A percentile compares a stretch with the other conserved stretches of the same genome.
These are phyloP conservation scores for Polyommatus iphigenia DNA, from an alignment of 2,888 invertebrate genomes.

Conservation along the genomic window DNA sequence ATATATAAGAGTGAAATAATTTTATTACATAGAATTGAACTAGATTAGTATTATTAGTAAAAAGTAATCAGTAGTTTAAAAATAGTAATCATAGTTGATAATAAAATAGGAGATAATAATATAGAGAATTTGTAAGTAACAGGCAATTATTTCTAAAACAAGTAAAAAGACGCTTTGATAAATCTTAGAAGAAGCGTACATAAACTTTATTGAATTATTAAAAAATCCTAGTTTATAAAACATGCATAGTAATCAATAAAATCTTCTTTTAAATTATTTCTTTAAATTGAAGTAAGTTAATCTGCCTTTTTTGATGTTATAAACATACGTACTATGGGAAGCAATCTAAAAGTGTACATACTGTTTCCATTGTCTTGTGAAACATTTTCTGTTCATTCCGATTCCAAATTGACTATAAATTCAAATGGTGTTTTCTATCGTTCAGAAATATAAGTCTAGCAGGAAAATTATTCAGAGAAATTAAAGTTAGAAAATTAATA, in stretches of 20 bases:
- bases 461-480: not conserved
- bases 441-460: slow-evolving; percentile 12
- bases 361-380: slow-evolving; percentile 19
- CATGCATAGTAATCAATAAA: no score
- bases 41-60: not conserved
- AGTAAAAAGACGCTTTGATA: no score
- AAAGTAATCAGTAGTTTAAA: not conserved
- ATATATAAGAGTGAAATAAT: not conserved
- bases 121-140: no score
- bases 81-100: not conserved
- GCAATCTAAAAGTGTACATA: slow-evolving; percentile 8
- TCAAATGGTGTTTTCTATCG: slow-evolving; percentile 6
- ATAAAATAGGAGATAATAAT: not conserved
- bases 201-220: no score
- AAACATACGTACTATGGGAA: slow-evolving; percentile 20
- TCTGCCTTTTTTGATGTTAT: not conserved
- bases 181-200: no score
- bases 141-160: no score
- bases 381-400: slow-evolving; percentile 14
- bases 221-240: no score
- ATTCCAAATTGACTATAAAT: slow-evolving; percentile 5
- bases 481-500: not conserved
- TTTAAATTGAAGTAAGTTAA: no score
- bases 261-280: no score
- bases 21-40: not conserved